Conservation (phyloP, 2,888 invertebrate species). For the Stegana nigrithorax region DNA sequence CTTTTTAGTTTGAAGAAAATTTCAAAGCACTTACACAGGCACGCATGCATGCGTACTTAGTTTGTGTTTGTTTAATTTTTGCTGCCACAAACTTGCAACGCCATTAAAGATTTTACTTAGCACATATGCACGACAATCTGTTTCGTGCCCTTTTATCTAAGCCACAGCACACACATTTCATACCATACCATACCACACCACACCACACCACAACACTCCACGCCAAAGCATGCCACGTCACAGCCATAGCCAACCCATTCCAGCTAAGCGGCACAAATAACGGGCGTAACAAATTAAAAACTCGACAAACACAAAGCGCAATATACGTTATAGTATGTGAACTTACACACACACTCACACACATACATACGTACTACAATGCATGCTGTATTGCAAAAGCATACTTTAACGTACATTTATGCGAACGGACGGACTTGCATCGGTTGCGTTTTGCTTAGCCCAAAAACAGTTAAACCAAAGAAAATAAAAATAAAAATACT, state of each 20-base stretch:
- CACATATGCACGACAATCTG: conserved; percentile 23
- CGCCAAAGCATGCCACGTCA: not conserved
- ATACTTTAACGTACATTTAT: no score
- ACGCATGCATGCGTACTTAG: no score
- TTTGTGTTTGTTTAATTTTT: no score
- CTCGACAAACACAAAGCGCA: conserved; percentile 5
- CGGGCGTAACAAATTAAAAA: conserved; percentile 14
- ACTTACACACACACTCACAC: not conserved
- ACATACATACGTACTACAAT: not conserved
- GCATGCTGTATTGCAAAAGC: no score
- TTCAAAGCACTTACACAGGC: no score
- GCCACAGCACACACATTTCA: no score
- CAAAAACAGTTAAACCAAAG: not conserved
- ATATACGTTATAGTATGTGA: not conserved
- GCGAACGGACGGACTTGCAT: conserved; percentile 52
- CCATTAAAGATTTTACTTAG: conserved; percentile 17
- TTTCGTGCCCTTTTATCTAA: not conserved
- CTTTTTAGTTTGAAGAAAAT: no score
- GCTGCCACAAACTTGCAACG: conserved; percentile 40
- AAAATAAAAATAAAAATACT: not conserved
- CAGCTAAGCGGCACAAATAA: not conserved
- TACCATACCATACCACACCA: no score
- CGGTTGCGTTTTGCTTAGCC: no score
- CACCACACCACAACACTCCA: no score
- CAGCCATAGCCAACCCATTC: not conserved